Evolutionary conservation across 2,797 vertebrate genomes (phyloP).

Genomic region (Morus bassanus): DNA sequence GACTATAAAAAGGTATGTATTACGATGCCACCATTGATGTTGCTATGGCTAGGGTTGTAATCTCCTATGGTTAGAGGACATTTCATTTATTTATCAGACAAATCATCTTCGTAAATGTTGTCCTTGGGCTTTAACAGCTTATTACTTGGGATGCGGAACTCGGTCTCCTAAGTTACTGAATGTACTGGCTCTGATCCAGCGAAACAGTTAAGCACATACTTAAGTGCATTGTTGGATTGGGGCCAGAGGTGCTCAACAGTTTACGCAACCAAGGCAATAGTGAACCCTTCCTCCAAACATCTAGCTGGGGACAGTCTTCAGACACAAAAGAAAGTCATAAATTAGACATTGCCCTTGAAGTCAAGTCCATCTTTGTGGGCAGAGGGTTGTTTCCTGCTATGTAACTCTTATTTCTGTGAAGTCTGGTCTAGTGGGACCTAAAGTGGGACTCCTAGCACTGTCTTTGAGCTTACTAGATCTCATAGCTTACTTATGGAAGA

Average conservation of each 20-base stretch:
- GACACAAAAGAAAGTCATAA: slow-evolving; percentile 1
- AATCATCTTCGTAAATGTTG: neutral
- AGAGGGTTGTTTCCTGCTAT: neutral
- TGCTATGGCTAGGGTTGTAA: neutral
- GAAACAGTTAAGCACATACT: slow-evolving; percentile 39
- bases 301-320: neutral
- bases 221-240: slow-evolving; percentile 52
- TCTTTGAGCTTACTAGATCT: neutral
- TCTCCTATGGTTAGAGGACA: neutral
- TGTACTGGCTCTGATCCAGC: slow-evolving; percentile 23
- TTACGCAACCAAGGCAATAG: neutral
- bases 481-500: neutral
- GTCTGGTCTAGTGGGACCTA: neutral
- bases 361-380: neutral
- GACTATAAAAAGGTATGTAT: neutral
- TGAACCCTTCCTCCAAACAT: slow-evolving; percentile 20
- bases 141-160: neutral
- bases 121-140: slow-evolving; percentile 20
- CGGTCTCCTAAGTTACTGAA: neutral
- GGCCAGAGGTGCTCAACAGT: slow-evolving; percentile 36
- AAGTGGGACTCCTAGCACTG: neutral
- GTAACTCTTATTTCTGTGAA: neutral
- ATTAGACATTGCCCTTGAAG: slow-evolving; percentile 3
- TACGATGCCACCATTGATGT: neutral
- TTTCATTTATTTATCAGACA: neutral